Base-by-base conservation (phyloP, 2,113 vertebrate genomes). In the Reinhardtius hippoglossoides region DNA sequence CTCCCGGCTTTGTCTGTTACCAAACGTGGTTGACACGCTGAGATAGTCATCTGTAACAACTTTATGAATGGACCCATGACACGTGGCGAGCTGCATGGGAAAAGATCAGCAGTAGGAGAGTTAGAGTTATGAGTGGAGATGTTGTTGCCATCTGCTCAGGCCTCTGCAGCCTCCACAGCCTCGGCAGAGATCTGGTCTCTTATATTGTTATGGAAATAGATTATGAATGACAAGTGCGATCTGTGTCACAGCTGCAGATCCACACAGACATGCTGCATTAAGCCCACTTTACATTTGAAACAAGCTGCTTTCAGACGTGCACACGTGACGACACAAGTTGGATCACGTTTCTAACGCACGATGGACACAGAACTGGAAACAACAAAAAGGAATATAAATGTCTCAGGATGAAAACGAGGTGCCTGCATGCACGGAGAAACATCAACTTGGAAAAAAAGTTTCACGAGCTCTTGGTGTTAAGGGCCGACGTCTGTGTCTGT, bases 21-120 rank as follows among this genome's bases (percentile, higher is more conserved):
- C 40, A 52, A 82, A 84, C 58, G 75, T 1, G 73, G 31, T 44
- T 56, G 63, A 80, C 71, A 50, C 13, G 31, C 84, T 61, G 26
- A 82, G 84, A 91, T 87, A 85, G 76, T 82, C 82, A 89, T 91
- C 89, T 83, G 71, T 42, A 88, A 72, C 86, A 83, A 86, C 76
- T 85, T 81, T 60, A 65, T 82, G 75, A 83, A 85, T 42, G 71
- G 80, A 82, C 26, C 18, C 31, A 9, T 61, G 81, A 87, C 78
- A 54, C 65, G 72, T 75, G 76, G 74, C 71, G 4, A 59, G 76
- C 70, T 76, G 61, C 83, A 70, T 63, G 76, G 77, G 85, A 82
- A 83, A 75, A 87, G 79, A 87, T 80, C 75, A 65, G 66, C 27
- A 9, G n/a, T 61, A 14, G 31, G 44, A 46, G 44, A 26, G 74